Evolutionary conservation across 1,140 invertebrate species (phyloP), one percentile per base, ranked within the genome.

Genomic region (Metopolophium dirhodum): DNA sequence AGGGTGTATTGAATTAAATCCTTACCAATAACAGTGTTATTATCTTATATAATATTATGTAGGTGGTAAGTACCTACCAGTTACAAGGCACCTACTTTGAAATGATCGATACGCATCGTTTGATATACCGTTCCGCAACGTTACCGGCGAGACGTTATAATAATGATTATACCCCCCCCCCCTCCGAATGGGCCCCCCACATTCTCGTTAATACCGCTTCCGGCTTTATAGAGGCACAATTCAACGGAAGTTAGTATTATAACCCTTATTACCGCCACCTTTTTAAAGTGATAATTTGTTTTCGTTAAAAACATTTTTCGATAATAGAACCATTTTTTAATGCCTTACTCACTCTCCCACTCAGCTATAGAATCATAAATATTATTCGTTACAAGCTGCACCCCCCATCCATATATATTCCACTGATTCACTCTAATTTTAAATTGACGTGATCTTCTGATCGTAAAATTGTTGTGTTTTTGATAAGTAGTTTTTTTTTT

Each of bases 61-160:
- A n/a, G 61, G 30, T n/a, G 61, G 61, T 30, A 61, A 7, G 57
- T 61, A 61, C 26, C 57, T 61, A 61, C 30, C 30, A 14, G 2
- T 9, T 18, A 68, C 57, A 68, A n/a, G 30, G 41, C 23, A 9
- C 9, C 8, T 45, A 45, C 37, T 86, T 26, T 30, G 8, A 41
- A 86, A 45, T 41, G 41, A 86, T 47, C 83, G 83, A 85, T 45
- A 86, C 83, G 83, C 41, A 45, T 86, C 83, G 83, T 86, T 86
- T 86, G 23, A 11, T 86, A 45, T 86, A 47, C 26, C 41, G 41
- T 86, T 86, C 26, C 11, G 83, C 41, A 41, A 86, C 83, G 41
- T 45, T 86, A 85, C 82, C 83, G 83, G 26, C 35, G 9, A 86
- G 83, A 86, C 41, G 83, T 86, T 86, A 41, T 30, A 86, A 86